A percentile compares a stretch with the other conserved stretches of the same genome.
These are phyloP conservation scores for Bothrops alternatus DNA, from an alignment of 2,797 vertebrate genomes.

Conservation along the genomic window DNA sequence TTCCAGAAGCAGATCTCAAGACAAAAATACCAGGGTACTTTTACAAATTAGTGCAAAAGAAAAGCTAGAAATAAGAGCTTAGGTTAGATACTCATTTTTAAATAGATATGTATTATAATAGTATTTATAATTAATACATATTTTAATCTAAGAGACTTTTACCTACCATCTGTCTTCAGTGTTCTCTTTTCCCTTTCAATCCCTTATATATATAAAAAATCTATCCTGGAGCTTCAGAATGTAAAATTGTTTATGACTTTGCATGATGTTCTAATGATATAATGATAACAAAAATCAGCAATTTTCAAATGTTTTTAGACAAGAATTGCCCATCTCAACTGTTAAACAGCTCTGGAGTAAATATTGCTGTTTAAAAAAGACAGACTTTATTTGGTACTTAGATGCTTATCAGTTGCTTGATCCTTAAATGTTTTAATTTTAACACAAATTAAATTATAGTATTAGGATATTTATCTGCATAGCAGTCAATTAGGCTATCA, in stretches of 20 bases:
- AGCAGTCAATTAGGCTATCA: background rate
- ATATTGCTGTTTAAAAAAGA: background rate
- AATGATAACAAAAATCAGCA: background rate
- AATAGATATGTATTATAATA: background rate
- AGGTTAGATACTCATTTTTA: background rate
- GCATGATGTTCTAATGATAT: background rate
- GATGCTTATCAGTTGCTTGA: background rate
- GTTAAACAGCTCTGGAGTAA: background rate
- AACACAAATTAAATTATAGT: background rate
- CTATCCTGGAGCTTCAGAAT: background rate
- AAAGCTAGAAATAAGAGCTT: background rate
- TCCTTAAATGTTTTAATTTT: background rate
- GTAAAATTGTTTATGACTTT: background rate
- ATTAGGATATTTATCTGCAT: background rate
- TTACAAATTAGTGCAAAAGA: background rate
- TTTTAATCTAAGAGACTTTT: background rate
- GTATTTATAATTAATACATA: background rate
- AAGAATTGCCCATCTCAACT: background rate
- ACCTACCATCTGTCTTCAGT: background rate
- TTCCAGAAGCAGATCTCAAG: background rate
- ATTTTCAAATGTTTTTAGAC: background rate
- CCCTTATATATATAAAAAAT: background rate
- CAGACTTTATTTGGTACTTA: background rate
- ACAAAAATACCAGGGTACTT: background rate
- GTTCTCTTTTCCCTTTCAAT: background rate